Conservation (phyloP, 2,888 invertebrate genomes). For the Bursaphelenchus okinawaensis region DNA sequence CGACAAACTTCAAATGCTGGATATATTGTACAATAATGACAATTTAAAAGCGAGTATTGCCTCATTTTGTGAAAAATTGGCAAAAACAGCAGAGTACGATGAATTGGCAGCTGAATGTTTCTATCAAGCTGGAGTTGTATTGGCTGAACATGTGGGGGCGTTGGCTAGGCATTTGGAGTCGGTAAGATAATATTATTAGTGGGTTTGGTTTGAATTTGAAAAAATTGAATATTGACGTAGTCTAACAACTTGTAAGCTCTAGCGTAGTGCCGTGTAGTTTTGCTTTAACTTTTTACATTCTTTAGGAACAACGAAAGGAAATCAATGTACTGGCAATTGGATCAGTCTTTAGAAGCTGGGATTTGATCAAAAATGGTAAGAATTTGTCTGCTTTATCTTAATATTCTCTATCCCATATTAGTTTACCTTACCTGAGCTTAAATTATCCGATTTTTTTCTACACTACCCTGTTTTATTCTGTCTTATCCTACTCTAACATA, state of each 20-base stretch:
- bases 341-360: constrained; percentile 44
- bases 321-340: constrained; percentile 40
- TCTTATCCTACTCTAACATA: too few relatives aligned
- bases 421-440: neutral
- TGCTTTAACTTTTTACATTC: neutral
- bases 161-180: constrained; percentile 65
- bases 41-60: constrained; percentile 45
- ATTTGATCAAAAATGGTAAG: constrained; percentile 26
- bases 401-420: neutral
- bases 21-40: constrained; percentile 37
- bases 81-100: constrained; percentile 67
- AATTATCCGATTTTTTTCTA: neutral
- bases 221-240: neutral
- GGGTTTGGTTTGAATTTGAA: neutral
- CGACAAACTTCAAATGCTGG: constrained; percentile 36
- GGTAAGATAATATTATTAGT: constrained; percentile 19
- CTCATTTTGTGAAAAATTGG: constrained; percentile 33
- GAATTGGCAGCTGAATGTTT: constrained; percentile 70
- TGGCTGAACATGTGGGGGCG: constrained; percentile 69
- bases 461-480: too few relatives aligned
- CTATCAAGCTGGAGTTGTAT: constrained; percentile 66
- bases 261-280: neutral
- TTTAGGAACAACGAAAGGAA: constrained; percentile 2
- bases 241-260: neutral
- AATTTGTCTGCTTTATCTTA: neutral